Percentiles rank a stretch among this genome's conserved stretches.
Conservation (phyloP, 2,797 vertebrate species). For the Hybognathus amarus region DNA sequence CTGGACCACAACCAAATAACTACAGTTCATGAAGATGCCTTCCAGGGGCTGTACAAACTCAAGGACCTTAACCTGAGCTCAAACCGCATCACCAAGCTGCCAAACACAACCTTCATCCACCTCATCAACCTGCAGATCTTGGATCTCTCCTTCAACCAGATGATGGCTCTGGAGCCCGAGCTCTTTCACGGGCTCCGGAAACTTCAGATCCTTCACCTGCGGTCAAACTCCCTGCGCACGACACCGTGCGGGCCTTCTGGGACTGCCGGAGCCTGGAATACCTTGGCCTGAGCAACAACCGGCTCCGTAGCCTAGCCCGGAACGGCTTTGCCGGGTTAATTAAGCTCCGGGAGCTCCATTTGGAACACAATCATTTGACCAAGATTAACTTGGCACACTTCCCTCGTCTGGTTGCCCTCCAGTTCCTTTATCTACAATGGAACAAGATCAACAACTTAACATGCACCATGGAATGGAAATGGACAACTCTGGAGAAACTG, state of each 20-base stretch:
- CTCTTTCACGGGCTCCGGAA: constrained; percentile 96
- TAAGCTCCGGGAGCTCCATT: constrained; percentile 96
- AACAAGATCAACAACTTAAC: constrained; percentile 99
- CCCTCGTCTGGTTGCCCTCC: constrained; percentile 94
- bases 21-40: constrained; percentile 95
- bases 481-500: constrained; percentile 95
- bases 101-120: constrained; percentile 99
- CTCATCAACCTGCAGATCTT: constrained; percentile 99
- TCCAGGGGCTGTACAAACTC: constrained; percentile 99
- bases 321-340: constrained; percentile 99
- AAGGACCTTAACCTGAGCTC: constrained; percentile 99
- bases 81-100: constrained; percentile 99
- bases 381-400: constrained; percentile 99
- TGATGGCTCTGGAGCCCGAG: constrained; percentile 96
- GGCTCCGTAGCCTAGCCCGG: constrained; percentile 94
- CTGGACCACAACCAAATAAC: constrained; percentile 99
- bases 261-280: constrained; percentile 99
- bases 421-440: constrained; percentile 96
- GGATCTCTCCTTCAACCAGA: constrained; percentile 99
- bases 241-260: constrained; percentile 97
- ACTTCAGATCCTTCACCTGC: constrained; percentile 95
- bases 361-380: constrained; percentile 98
- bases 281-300: constrained; percentile 96
- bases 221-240: constrained; percentile 96
- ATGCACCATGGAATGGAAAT: constrained; percentile 97